phyloP scores from a whole-genome alignment of 1,140 invertebrate species.

The Oedothorax gibbosus region DNA sequence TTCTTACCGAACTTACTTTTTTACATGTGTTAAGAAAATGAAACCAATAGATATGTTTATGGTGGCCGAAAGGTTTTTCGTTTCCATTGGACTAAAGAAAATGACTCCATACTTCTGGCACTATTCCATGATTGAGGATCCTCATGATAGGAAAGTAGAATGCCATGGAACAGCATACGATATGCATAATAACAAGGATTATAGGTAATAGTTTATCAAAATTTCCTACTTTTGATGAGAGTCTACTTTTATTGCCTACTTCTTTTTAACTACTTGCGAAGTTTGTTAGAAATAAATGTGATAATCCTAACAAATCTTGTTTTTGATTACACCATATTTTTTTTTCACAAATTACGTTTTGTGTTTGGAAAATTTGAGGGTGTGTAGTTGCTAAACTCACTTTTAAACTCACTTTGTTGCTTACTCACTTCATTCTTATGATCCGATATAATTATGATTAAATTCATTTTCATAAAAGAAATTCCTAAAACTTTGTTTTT shows the following conservation, averaged over 20 bases:
- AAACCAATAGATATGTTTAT: constrained; percentile 6
- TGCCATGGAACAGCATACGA: neutral
- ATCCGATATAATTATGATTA: neutral
- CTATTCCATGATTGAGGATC: neutral
- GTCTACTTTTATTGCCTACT: neutral
- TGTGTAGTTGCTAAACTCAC: too few relatives aligned
- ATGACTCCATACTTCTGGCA: constrained; percentile 4
- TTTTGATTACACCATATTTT: too few relatives aligned
- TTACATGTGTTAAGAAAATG: neutral
- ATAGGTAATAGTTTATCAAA: neutral
- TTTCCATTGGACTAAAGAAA: neutral
- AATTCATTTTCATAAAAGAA: neutral
- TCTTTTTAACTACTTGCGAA: too few relatives aligned
- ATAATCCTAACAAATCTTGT: too few relatives aligned
- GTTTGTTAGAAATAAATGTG: too few relatives aligned
- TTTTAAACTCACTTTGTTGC: too few relatives aligned
- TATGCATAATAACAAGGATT: neutral
- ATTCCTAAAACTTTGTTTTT: neutral
- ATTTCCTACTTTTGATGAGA: too few relatives aligned
- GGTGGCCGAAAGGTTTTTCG: neutral
- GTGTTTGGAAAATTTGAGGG: too few relatives aligned
- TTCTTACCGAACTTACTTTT: neutral
- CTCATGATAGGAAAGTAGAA: neutral
- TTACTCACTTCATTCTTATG: neutral
- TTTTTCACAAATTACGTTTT: too few relatives aligned